These are phyloP conservation scores for Habrosyne pyritoides DNA, from an alignment of 2,888 invertebrate genomes.

Conservation along the genomic window DNA sequence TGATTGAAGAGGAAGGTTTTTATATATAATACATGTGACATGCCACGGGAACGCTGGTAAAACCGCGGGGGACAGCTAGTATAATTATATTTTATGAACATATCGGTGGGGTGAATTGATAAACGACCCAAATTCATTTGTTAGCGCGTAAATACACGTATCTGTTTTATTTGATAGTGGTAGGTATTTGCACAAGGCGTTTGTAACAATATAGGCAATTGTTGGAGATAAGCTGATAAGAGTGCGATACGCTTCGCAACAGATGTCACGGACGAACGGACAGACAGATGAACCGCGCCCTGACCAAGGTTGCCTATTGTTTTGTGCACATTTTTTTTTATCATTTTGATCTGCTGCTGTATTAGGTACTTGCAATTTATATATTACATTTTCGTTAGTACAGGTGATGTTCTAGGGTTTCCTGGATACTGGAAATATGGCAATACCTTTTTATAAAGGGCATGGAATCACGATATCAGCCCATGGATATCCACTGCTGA, in stretches of 20 bases:
- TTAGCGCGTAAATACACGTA: background rate
- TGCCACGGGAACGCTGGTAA: background rate
- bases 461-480: no score
- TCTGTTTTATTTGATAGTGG: background rate
- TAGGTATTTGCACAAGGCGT: background rate
- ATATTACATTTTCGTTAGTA: background rate
- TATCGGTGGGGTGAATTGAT: background rate
- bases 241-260: slow-evolving; percentile 33
- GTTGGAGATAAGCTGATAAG: slow-evolving; percentile 37
- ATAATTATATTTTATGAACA: background rate
- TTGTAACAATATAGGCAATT: slow-evolving; percentile 9
- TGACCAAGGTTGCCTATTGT: slow-evolving; percentile 35
- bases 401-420: background rate
- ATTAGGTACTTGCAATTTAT: background rate
- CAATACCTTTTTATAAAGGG: no score
- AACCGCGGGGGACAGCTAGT: no score
- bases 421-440: background rate
- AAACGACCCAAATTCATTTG: background rate
- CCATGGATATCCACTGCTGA: no score
- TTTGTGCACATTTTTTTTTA: slow-evolving; percentile 22
- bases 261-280: slow-evolving; percentile 46
- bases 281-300: slow-evolving; percentile 35
- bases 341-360: background rate
- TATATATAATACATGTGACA: no score
- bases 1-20: no score